Conservation (phyloP, 2,113 vertebrate genomes). For the Sebastes fasciatus region DNA sequence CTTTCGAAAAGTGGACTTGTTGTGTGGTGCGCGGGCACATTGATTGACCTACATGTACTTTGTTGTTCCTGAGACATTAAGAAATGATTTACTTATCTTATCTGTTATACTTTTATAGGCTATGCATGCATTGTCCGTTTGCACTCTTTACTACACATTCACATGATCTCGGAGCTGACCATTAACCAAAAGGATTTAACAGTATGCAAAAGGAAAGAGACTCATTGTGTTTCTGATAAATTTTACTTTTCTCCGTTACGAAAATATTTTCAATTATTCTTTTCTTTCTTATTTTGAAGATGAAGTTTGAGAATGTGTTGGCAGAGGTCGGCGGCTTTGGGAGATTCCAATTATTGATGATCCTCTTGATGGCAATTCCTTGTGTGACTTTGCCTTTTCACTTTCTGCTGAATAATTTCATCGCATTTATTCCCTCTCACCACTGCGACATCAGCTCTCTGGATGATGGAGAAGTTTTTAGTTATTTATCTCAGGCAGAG, state of each 20-base stretch:
- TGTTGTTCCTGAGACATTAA: too few relatives aligned
- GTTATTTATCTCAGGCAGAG: conserved; percentile 82
- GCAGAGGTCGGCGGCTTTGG: conserved; percentile 86
- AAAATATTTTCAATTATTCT: not conserved
- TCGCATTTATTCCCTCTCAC: conserved; percentile 85
- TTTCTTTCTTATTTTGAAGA: too few relatives aligned
- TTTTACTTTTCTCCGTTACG: not conserved
- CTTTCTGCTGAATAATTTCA: conserved; percentile 89
- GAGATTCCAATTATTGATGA: conserved; percentile 81
- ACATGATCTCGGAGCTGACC: conserved; percentile 4
- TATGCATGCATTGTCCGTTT: too few relatives aligned
- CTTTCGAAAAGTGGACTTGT: too few relatives aligned
- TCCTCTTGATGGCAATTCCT: conserved; percentile 77
- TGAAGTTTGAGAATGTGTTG: conserved; percentile 72
- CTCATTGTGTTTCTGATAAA: not conserved
- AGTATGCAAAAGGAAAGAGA: not conserved
- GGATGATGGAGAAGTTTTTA: conserved; percentile 71
- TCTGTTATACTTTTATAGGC: too few relatives aligned
- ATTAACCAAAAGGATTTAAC: conserved; percentile 15
- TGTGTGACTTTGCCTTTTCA: conserved; percentile 87
- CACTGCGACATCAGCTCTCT: conserved; percentile 83
- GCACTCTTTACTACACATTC: too few relatives aligned
- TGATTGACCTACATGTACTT: too few relatives aligned
- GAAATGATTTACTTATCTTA: too few relatives aligned
- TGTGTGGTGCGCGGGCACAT: too few relatives aligned